Conservation (phyloP, 2,888 invertebrate species). For the Rhyacophila evoluta region DNA sequence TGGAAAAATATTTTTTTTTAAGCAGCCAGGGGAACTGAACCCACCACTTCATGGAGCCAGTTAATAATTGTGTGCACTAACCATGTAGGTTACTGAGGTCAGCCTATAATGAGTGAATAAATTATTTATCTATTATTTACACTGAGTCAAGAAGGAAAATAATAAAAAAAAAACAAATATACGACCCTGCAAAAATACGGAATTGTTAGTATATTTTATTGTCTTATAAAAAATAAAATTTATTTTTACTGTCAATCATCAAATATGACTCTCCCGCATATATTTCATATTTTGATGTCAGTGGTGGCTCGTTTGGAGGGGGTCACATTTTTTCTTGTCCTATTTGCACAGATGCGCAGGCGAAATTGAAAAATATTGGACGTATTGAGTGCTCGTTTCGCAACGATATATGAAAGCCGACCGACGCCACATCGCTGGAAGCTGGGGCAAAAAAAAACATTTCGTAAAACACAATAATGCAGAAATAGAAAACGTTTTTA, state of each 20-base stretch:
- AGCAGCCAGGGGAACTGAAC: too few species aligned
- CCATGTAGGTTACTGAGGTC: too few species aligned
- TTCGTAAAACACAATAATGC: conserved; percentile 28
- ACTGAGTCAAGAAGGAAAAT: too few species aligned
- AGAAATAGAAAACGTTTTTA: not conserved
- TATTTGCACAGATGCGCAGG: conserved; percentile 44
- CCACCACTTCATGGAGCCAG: too few species aligned
- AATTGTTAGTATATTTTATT: too few species aligned
- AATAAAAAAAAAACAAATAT: too few species aligned
- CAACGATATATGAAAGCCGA: not conserved
- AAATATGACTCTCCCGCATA: not conserved
- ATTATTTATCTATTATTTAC: too few species aligned
- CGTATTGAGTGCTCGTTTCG: conserved; percentile 26
- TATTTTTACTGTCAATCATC: not conserved
- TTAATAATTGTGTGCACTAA: too few species aligned
- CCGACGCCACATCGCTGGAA: not conserved
- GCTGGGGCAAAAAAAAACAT: conserved; percentile 23
- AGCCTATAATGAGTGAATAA: too few species aligned
- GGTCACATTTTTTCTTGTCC: not conserved
- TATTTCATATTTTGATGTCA: not conserved
- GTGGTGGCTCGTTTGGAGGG: not conserved
- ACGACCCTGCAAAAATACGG: too few species aligned
- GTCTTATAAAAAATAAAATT: not conserved
- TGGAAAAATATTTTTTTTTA: too few species aligned
- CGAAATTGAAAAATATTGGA: conserved; percentile 44